phyloP scores from a whole-genome alignment of 2,888 invertebrate genomes.

The Xestoiulus laeticollis region DNA sequence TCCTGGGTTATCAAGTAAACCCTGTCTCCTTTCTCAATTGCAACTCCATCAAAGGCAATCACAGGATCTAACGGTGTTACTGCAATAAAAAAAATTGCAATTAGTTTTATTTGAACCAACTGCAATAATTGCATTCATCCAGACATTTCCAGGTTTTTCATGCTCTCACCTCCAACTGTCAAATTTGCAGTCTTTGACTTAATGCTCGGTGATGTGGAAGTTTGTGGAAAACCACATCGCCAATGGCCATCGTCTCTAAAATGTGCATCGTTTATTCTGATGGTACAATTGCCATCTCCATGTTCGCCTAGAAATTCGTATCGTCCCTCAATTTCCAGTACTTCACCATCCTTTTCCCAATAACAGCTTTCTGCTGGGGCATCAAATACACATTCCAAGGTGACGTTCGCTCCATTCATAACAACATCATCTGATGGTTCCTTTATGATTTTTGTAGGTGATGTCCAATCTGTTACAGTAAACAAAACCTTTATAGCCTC shows the following conservation, averaged over 20 bases:
- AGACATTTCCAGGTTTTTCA: background rate
- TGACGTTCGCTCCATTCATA: background rate
- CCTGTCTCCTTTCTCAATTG: background rate
- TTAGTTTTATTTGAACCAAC: no score
- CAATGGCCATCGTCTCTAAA: constrained; percentile 7
- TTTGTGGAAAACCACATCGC: constrained; percentile 34
- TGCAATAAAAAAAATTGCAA: background rate
- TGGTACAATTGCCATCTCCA: constrained; percentile 4
- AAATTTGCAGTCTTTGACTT: background rate
- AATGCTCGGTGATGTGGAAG: constrained; percentile 13
- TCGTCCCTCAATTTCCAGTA: constrained; percentile 17
- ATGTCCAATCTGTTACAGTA: background rate
- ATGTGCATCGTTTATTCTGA: background rate
- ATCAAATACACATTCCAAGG: background rate
- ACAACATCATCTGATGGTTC: background rate
- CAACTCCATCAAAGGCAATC: constrained; percentile 30
- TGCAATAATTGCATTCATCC: no score
- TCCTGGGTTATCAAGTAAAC: constrained; percentile 34
- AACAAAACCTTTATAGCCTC: no score
- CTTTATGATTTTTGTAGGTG: background rate
- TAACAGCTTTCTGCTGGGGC: constrained; percentile 12
- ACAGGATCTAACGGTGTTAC: constrained; percentile 40
- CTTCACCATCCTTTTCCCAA: constrained; percentile 40
- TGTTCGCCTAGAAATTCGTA: constrained; percentile 20
- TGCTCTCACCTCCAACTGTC: constrained; percentile 11